These are phyloP conservation scores for Alces alces DNA, from an alignment of 2,113 vertebrate species.

Conservation along the genomic window DNA sequence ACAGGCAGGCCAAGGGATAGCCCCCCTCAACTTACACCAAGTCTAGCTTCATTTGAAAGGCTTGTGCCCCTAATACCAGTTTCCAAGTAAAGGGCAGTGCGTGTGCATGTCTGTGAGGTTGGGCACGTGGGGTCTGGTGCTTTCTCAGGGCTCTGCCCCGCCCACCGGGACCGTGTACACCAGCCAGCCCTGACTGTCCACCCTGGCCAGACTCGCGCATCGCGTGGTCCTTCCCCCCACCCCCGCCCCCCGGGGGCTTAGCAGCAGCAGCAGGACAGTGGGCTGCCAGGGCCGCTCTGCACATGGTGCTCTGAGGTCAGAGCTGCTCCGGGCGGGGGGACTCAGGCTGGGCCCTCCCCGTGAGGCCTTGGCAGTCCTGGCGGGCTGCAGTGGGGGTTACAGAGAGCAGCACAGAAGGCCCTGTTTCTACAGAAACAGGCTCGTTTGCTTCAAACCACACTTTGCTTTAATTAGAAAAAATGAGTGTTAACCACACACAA, in stretches of 20 bases:
- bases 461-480: constrained; percentile 50
- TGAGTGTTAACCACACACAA: constrained; percentile 16
- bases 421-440: background rate
- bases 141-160: background rate
- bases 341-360: too few species aligned
- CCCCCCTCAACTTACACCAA: background rate
- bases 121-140: background rate
- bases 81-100: background rate
- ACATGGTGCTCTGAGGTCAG: background rate
- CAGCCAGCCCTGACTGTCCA: background rate
- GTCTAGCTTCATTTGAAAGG: background rate
- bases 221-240: fast-evolving
- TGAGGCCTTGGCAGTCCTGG: background rate
- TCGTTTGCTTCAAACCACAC: background rate
- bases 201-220: background rate
- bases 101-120: background rate
- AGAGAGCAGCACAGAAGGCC: background rate
- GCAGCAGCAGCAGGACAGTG: background rate
- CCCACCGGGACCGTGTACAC: background rate
- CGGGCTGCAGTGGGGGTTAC: background rate
- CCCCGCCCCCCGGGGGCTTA: background rate
- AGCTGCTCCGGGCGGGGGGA: background rate
- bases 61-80: background rate
- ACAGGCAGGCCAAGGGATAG: background rate
- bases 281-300: background rate